These are phyloP conservation scores for Dorcus parallelipipedus DNA, from an alignment of 2,888 invertebrate species.

Conservation along the genomic window DNA sequence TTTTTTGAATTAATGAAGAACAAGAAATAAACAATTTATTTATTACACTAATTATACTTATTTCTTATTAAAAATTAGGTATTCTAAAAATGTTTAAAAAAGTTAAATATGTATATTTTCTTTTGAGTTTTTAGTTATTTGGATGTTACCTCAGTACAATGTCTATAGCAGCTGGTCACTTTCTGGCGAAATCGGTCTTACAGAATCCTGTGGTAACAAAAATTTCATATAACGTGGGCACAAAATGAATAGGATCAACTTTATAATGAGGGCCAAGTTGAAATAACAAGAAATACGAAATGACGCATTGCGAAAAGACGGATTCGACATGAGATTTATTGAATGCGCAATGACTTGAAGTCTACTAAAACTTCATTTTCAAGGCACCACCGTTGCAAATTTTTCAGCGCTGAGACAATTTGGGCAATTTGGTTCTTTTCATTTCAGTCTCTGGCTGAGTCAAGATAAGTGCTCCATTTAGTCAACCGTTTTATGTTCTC, in stretches of 20 bases:
- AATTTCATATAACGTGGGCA: constrained; percentile 53
- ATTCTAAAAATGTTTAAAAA: no score
- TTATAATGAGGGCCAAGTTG: constrained; percentile 66
- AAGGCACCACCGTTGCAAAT: constrained; percentile 53
- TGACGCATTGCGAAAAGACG: constrained; percentile 50
- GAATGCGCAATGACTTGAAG: constrained; percentile 67
- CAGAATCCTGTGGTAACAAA: constrained; percentile 64
- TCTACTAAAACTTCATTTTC: constrained; percentile 49
- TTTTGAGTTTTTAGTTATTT: constrained; percentile 54
- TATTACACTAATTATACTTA: no score
- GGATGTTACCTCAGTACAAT: constrained; percentile 62
- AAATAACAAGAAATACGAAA: constrained; percentile 48
- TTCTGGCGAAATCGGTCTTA: constrained; percentile 70
- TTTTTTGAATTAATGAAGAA: no score
- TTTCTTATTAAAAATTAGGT: no score
- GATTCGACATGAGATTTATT: constrained; percentile 57
- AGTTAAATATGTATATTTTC: no score
- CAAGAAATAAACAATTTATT: no score
- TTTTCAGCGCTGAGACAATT: constrained; percentile 54
- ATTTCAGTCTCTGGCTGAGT: constrained; percentile 56
- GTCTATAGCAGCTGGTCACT: constrained; percentile 60
- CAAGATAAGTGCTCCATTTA: constrained; percentile 62
- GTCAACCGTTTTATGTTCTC: constrained; percentile 63
- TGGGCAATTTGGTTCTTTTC: constrained; percentile 53
- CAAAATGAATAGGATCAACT: constrained; percentile 58